Evolutionary conservation across 2,113 vertebrate genomes (phyloP).

Genomic region (Carettochelys insculpta): DNA sequence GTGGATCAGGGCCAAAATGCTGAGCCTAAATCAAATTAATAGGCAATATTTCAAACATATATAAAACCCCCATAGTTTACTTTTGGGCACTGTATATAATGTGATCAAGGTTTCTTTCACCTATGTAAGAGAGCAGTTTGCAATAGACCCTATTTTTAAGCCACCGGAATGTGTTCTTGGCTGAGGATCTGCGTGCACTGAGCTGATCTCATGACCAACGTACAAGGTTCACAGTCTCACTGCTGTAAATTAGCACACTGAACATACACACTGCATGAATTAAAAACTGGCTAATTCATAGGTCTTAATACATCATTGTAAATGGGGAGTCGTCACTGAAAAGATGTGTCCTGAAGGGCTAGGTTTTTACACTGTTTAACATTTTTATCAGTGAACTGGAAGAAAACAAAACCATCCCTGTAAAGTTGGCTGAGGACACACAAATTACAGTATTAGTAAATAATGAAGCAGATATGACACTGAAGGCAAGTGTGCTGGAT

Average conservation of each 20-base stretch:
- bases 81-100: background rate
- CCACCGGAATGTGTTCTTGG: background rate
- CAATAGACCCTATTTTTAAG: background rate
- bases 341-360: too few relatives aligned
- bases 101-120: background rate
- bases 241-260: background rate
- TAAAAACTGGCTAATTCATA: too few relatives aligned
- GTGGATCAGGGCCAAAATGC: background rate
- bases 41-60: background rate
- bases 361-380: too few relatives aligned
- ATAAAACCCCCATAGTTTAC: too few relatives aligned
- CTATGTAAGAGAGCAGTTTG: background rate
- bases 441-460: too few relatives aligned
- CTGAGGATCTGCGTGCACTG: background rate
- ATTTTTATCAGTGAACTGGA: too few relatives aligned
- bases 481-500: too few relatives aligned
- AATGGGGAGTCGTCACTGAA: too few relatives aligned
- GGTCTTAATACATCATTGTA: too few relatives aligned
- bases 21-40: background rate
- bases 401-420: too few relatives aligned
- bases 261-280: background rate
- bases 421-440: too few relatives aligned
- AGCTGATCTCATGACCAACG: background rate
- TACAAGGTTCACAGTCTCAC: background rate
- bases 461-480: too few relatives aligned